Percentiles rank a stretch among this genome's conserved stretches.
These are phyloP conservation scores for Adelges cooleyi DNA, from an alignment of 1,140 invertebrate species.

Conservation along the genomic window DNA sequence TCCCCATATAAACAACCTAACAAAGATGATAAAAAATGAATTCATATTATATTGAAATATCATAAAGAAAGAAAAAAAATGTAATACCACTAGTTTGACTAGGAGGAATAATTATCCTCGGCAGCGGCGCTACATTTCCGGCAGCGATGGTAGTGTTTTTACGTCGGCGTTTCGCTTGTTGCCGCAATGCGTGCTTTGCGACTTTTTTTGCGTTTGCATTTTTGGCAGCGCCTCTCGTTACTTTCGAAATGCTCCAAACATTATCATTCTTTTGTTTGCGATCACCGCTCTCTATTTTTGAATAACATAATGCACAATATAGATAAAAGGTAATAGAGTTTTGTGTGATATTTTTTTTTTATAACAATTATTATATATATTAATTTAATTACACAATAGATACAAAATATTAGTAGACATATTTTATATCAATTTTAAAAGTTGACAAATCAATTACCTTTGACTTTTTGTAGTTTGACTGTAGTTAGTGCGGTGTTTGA, in stretches of 20 bases:
- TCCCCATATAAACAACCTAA: conserved; percentile 38
- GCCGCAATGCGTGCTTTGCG: conserved; percentile 57
- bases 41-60: no score
- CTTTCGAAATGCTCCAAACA: conserved; percentile 30
- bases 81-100: conserved; percentile 31
- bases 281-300: conserved; percentile 16
- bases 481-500: conserved; percentile 31
- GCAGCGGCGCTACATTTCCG: conserved; percentile 51
- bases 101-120: conserved; percentile 37
- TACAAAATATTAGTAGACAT: no score
- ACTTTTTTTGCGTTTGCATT: conserved; percentile 45
- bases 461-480: conserved; percentile 34
- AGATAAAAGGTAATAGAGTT: not conserved
- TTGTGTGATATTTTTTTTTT: not conserved
- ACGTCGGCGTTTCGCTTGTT: conserved; percentile 63
- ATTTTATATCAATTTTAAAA: not conserved
- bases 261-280: conserved; percentile 5
- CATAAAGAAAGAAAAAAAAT: no score
- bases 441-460: conserved; percentile 30
- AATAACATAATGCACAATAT: not conserved
- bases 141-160: conserved; percentile 64
- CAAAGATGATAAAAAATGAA: no score
- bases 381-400: no score
- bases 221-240: conserved; percentile 25
- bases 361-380: no score